Conservation (phyloP, 1,140 invertebrate species). For the Streblospio benedicti region DNA sequence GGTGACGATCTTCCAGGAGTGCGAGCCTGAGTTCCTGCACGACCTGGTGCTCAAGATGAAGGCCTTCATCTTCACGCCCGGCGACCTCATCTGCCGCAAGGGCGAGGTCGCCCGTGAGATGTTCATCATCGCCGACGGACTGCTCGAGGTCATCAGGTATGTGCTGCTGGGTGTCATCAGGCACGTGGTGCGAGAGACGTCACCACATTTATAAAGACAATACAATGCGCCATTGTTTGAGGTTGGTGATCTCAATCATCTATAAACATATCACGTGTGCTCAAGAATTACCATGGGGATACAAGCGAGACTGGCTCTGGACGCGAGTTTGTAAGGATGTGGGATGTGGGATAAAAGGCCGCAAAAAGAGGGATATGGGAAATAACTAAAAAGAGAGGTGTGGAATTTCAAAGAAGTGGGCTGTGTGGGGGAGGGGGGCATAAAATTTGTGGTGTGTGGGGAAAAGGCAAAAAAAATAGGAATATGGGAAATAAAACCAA, state of each 20-base stretch:
- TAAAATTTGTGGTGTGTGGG: too few relatives aligned
- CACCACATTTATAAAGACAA: not conserved
- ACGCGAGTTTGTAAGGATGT: too few relatives aligned
- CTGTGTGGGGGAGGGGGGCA: too few relatives aligned
- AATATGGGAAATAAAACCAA: too few relatives aligned
- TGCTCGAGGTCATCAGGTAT: slow-evolving; percentile 74
- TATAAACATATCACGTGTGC: too few relatives aligned
- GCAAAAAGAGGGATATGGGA: too few relatives aligned
- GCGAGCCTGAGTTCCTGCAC: slow-evolving; percentile 92
- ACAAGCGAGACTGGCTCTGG: too few relatives aligned
- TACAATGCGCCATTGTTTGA: not conserved
- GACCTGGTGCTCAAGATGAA: slow-evolving; percentile 96
- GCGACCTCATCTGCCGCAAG: slow-evolving; percentile 89
- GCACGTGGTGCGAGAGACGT: not conserved
- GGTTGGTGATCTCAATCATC: not conserved
- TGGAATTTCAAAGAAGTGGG: too few relatives aligned
- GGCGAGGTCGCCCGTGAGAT: slow-evolving; percentile 91
- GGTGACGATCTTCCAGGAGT: slow-evolving; percentile 85
- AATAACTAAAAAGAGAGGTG: too few relatives aligned
- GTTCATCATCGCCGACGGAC: slow-evolving; percentile 96
- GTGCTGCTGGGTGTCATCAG: not conserved
- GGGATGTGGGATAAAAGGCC: too few relatives aligned
- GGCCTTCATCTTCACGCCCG: slow-evolving; percentile 93
- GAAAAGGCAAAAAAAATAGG: too few relatives aligned
- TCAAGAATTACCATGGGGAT: too few relatives aligned